Evolutionary conservation across 2,113 vertebrate genomes (phyloP), one percentile per base, ranked within the genome.

Genomic region (Jaculus jaculus): DNA sequence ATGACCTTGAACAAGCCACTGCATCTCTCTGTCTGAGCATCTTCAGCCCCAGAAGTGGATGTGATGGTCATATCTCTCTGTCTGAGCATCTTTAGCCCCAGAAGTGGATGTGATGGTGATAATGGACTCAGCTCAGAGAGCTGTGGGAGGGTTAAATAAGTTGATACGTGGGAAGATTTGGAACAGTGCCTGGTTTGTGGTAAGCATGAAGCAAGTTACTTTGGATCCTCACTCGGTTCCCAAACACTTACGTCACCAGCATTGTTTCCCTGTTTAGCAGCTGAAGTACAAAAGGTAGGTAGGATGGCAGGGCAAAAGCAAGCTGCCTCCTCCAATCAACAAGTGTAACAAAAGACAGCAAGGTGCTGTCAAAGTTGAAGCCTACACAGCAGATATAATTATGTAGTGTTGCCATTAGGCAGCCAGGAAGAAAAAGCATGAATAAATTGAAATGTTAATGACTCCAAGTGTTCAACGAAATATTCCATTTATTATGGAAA

Each of bases 371-470:
- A 75, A 58, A 54, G 26, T 65, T 54, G 85, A 93, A 60, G 66
- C 51, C 73, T 80, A 16, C 9, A 17, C 0, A 4, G n/a, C 80
- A 94, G 80, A 37, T 84, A 63, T 73, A 93, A 92, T 95, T 80
- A 72, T 63, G 74, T 73, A 85, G 73, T 71, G 69, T 82, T 84
- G 69, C 87, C 82, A 77, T 92, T 92, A 95, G 82, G 90, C 58
- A 0, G 16, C 66, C 79, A 39, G 69, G 72, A 84, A 93, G 58
- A 83, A 91, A 92, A 84, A 28, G 23, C 88, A 75, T 73, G 78
- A 90, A 92, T 86, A 94, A 93, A 90, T 77, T 88, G 85, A 95
- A 93, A 95, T 92, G 88, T 92, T 96, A 96, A 90, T 93, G 92
- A 87, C 71, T 96, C 72, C 10, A 24, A 93, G 61, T 69, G 47